phyloP scores from a whole-genome alignment of 2,888 invertebrate genomes.

The Macrophya annulata region DNA sequence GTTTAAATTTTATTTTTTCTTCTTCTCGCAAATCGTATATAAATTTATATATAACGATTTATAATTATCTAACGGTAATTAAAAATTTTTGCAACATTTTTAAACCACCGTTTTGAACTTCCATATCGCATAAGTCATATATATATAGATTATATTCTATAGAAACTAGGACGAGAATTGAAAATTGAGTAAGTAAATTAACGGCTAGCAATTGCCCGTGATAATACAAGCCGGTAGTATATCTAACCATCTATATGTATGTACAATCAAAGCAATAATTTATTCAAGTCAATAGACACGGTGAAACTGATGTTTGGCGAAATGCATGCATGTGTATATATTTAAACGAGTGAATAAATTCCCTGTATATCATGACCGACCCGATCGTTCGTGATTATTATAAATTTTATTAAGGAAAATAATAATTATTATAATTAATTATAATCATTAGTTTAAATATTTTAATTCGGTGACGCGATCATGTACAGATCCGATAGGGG shows the following conservation, averaged over 20 bases:
- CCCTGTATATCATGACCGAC: background rate
- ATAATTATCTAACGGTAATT: constrained; percentile 11
- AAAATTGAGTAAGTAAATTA: constrained; percentile 24
- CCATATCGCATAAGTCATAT: too few relatives aligned
- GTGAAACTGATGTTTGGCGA: constrained; percentile 15
- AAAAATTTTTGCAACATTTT: constrained; percentile 16
- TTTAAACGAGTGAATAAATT: constrained; percentile 1
- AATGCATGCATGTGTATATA: too few relatives aligned
- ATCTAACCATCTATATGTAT: background rate
- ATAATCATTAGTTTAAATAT: background rate
- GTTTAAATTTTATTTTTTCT: background rate
- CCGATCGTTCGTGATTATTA: background rate
- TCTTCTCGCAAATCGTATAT: background rate
- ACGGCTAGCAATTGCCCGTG: constrained; percentile 18
- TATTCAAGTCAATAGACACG: constrained; percentile 32
- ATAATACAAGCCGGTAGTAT: background rate
- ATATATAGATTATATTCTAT: background rate
- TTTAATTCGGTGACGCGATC: background rate
- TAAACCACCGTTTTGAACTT: background rate
- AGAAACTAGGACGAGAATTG: background rate
- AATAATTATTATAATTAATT: background rate
- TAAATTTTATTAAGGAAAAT: background rate
- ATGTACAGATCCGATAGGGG: background rate
- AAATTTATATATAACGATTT: background rate
- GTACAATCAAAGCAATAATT: background rate